Percentiles rank a stretch among this genome's conserved stretches.
Evolutionary conservation across 1,140 invertebrate species (phyloP).

Genomic region (Diploscapter pachys): DNA sequence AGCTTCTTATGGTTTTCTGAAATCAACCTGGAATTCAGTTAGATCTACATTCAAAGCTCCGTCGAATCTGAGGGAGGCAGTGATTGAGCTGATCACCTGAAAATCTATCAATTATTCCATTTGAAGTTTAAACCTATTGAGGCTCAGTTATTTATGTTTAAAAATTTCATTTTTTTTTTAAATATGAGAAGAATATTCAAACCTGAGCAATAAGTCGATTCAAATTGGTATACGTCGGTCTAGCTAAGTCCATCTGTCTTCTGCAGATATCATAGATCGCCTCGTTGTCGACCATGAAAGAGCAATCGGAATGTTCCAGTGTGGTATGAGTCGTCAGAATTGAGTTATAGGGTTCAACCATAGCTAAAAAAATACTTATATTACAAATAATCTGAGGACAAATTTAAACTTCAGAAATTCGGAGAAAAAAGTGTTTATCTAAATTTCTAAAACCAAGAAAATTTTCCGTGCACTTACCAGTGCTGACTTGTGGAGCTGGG

Average conservation of each 20-base stretch:
- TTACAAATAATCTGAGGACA: too few species aligned
- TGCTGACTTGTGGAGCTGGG: slow-evolving; percentile 73
- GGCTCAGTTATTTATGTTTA: too few species aligned
- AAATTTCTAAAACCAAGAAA: too few species aligned
- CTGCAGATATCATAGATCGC: slow-evolving; percentile 88
- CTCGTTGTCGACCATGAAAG: slow-evolving; percentile 70
- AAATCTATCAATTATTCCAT: neutral
- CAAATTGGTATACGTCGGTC: slow-evolving; percentile 77
- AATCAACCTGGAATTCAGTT: slow-evolving; percentile 37
- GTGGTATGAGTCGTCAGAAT: slow-evolving; percentile 70
- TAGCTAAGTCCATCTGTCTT: slow-evolving; percentile 77
- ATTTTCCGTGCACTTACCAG: neutral
- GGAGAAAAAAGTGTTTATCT: too few species aligned
- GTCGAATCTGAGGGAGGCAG: slow-evolving; percentile 49
- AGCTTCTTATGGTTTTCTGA: too few species aligned
- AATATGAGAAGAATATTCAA: slow-evolving; percentile 58
- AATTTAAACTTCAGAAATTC: too few species aligned
- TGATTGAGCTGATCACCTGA: slow-evolving; percentile 64
- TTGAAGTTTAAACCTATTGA: too few species aligned
- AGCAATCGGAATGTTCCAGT: slow-evolving; percentile 61
- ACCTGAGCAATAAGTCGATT: slow-evolving; percentile 74
- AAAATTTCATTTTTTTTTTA: slow-evolving; percentile 69
- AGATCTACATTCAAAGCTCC: slow-evolving; percentile 43
- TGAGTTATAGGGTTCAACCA: slow-evolving; percentile 64
- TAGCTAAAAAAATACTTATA: slow-evolving; percentile 38